These are phyloP conservation scores for Pectinophora gossypiella DNA, from an alignment of 1,140 invertebrate species.

Conservation along the genomic window DNA sequence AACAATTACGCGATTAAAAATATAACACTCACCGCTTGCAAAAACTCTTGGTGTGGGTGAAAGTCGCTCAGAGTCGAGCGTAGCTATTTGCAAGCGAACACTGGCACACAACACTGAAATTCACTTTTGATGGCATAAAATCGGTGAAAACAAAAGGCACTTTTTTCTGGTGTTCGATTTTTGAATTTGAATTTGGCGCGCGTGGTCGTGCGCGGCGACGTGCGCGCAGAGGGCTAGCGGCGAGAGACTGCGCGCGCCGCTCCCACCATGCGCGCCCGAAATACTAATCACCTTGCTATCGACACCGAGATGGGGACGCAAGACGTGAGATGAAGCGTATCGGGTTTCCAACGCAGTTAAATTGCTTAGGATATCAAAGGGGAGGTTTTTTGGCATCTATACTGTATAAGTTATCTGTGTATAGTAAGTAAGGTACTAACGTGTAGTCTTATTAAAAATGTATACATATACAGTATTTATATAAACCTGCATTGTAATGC, in stretches of 20 bases:
- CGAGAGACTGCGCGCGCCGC: slow-evolving; percentile 59
- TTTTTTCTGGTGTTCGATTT: slow-evolving; percentile 27
- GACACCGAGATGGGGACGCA: slow-evolving; percentile 42
- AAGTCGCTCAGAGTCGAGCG: slow-evolving; percentile 27
- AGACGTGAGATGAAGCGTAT: slow-evolving; percentile 32
- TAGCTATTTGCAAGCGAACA: slow-evolving; percentile 32
- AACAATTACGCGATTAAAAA: slow-evolving; percentile 50
- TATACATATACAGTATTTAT: too few species aligned
- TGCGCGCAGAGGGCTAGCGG: slow-evolving; percentile 54
- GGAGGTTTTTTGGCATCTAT: too few species aligned
- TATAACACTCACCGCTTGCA: slow-evolving; percentile 63
- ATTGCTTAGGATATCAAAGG: too few species aligned
- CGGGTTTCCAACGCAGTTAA: too few species aligned
- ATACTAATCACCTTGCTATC: slow-evolving; percentile 70
- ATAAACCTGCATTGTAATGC: too few species aligned
- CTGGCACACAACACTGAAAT: slow-evolving; percentile 58
- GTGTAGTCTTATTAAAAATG: too few species aligned
- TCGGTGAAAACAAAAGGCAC: slow-evolving; percentile 36
- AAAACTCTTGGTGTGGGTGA: slow-evolving; percentile 49
- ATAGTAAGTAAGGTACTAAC: too few species aligned
- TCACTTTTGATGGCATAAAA: slow-evolving; percentile 35
- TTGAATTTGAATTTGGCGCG: slow-evolving; percentile 16
- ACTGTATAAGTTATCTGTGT: too few species aligned
- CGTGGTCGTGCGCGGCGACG: slow-evolving; percentile 32
- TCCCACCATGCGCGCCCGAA: slow-evolving; percentile 59